Conservation (phyloP, 2,797 vertebrate species). For the Rhyacichthys aspro region DNA sequence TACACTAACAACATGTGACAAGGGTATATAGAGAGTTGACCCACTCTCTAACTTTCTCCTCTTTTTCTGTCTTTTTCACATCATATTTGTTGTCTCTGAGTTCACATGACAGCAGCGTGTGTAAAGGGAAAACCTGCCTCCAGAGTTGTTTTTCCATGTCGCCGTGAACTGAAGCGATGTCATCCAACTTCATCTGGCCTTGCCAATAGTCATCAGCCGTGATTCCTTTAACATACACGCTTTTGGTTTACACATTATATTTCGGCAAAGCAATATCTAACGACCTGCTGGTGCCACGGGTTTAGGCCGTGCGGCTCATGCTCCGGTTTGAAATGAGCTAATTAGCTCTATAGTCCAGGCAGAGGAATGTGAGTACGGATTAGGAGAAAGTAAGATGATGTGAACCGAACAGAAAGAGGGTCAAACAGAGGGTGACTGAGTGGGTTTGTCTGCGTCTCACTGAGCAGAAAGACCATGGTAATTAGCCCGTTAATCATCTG, state of each 20-base stretch:
- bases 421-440: slow-evolving; percentile 58
- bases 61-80: slow-evolving; percentile 56
- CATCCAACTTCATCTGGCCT: slow-evolving; percentile 44
- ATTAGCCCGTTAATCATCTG: slow-evolving; percentile 71
- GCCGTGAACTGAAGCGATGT: slow-evolving; percentile 48
- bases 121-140: slow-evolving; percentile 59
- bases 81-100: slow-evolving; percentile 55
- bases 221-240: slow-evolving; percentile 52
- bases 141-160: slow-evolving; percentile 69
- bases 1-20: slow-evolving; percentile 70
- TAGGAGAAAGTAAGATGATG: slow-evolving; percentile 47
- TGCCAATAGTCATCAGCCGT: slow-evolving; percentile 62
- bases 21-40: slow-evolving; percentile 66
- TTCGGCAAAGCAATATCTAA: slow-evolving; percentile 31
- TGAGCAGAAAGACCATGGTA: slow-evolving; percentile 44
- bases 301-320: slow-evolving; percentile 32
- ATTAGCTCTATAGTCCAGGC: slow-evolving; percentile 46
- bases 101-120: slow-evolving; percentile 66
- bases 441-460: slow-evolving; percentile 38
- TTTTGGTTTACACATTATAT: slow-evolving; percentile 41
- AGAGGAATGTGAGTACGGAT: slow-evolving; percentile 43
- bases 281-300: slow-evolving; percentile 39
- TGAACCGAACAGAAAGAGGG: slow-evolving; percentile 42
- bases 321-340: slow-evolving; percentile 56
- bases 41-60: slow-evolving; percentile 67